Evolutionary conservation across 1,140 invertebrate species (phyloP).

Genomic region (Drosophila mayri): DNA sequence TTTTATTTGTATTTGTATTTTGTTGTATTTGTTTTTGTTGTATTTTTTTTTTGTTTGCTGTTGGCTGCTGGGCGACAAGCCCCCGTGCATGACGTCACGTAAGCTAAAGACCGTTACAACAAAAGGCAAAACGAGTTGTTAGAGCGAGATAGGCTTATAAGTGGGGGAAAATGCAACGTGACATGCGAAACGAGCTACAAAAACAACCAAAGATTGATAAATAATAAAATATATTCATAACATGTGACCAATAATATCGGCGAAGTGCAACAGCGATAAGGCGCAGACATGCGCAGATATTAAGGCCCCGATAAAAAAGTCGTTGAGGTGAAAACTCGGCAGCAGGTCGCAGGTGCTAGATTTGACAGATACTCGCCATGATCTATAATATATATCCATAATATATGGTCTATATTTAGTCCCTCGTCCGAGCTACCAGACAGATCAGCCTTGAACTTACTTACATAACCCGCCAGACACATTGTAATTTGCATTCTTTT

Average conservation of each 20-base stretch:
- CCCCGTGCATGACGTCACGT: constrained; percentile 80
- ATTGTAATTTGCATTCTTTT: constrained; percentile 58
- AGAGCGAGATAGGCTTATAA: not conserved
- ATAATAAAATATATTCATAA: constrained; percentile 25
- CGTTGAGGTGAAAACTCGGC: constrained; percentile 13
- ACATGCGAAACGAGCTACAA: constrained; percentile 27
- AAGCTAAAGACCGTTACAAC: constrained; percentile 63
- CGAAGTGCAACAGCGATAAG: constrained; percentile 41
- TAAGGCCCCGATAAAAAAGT: constrained; percentile 40
- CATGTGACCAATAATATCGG: constrained; percentile 58
- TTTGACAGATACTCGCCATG: constrained; percentile 30
- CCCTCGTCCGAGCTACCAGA: constrained; percentile 30
- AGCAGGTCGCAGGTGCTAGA: constrained; percentile 49
- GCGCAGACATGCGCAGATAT: constrained; percentile 29
- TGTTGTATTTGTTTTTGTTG: constrained; percentile 16
- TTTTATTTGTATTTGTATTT: constrained; percentile 14
- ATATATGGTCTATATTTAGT: constrained; percentile 21
- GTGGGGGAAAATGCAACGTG: constrained; percentile 55
- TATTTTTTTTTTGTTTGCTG: constrained; percentile 35
- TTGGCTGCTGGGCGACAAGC: constrained; percentile 60
- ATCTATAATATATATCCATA: not conserved
- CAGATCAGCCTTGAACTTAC: constrained; percentile 69
- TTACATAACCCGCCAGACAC: constrained; percentile 24
- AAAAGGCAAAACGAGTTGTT: constrained; percentile 54
- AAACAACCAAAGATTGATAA: constrained; percentile 14